These are phyloP conservation scores for Dinocampus coccinellae DNA, from an alignment of 2,888 invertebrate genomes.

Conservation along the genomic window DNA sequence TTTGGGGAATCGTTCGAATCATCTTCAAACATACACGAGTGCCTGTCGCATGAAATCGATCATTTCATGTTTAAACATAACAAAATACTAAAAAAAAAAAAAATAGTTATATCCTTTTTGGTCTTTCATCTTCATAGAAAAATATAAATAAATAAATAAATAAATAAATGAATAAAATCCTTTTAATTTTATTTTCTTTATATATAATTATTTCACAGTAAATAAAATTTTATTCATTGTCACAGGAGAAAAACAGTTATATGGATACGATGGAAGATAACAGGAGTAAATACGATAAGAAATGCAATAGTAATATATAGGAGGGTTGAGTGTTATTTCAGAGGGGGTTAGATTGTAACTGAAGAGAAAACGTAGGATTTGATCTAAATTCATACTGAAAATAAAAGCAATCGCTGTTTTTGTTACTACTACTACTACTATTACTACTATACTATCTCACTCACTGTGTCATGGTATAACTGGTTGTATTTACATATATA, in stretches of 20 bases:
- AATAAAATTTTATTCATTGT: no score
- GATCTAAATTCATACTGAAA: neutral
- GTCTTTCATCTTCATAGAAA: no score
- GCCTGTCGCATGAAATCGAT: neutral
- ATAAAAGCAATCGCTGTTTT: conserved; percentile 25
- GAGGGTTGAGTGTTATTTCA: neutral
- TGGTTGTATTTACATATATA: no score
- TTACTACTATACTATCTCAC: conserved; percentile 25
- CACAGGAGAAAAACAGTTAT: no score
- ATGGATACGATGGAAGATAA: no score
- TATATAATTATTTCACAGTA: no score
- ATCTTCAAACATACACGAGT: conserved; percentile 16
- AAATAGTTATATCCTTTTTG: no score
- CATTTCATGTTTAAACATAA: neutral
- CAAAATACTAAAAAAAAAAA: neutral
- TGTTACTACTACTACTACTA: neutral
- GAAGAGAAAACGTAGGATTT: conserved; percentile 24
- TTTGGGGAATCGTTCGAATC: conserved; percentile 19
- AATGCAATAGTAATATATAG: neutral
- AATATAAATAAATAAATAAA: no score
- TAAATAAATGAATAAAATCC: no score
- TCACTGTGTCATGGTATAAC: conserved; percentile 23
- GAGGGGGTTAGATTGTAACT: no score
- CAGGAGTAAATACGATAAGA: neutral
- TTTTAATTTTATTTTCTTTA: no score